phyloP scores from a whole-genome alignment of 2,113 vertebrate species.

The Chionomys nivalis region DNA sequence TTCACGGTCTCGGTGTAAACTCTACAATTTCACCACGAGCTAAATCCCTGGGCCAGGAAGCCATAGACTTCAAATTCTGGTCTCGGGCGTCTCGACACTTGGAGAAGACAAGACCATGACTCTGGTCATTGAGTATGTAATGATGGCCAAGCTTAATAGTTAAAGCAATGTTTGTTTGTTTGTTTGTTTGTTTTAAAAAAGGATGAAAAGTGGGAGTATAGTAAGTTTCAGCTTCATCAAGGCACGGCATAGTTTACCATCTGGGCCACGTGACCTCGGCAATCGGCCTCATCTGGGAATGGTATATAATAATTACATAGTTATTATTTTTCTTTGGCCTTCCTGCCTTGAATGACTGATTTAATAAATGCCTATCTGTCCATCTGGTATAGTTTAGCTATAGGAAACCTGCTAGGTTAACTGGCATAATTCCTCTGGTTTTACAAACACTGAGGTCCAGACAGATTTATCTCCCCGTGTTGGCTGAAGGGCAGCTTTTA shows the following conservation, averaged over 20 bases:
- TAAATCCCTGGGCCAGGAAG: background rate
- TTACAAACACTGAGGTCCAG: background rate
- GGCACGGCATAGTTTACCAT: background rate
- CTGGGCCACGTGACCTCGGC: background rate
- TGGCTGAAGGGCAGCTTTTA: background rate
- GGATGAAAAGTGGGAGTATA: background rate
- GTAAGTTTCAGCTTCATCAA: background rate
- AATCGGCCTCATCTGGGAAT: background rate
- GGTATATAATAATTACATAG: background rate
- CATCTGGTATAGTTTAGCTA: background rate
- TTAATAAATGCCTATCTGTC: background rate
- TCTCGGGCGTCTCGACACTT: background rate
- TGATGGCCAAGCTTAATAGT: background rate
- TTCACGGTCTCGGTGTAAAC: background rate
- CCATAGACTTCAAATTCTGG: background rate
- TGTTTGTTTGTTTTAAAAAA: background rate
- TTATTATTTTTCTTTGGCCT: background rate
- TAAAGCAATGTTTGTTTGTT: conserved; percentile 30
- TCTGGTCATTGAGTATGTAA: background rate
- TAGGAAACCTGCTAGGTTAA: background rate
- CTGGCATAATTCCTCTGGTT: background rate
- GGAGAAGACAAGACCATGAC: background rate
- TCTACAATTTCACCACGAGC: background rate
- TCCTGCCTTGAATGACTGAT: background rate
- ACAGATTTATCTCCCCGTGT: background rate